Percentiles rank a stretch among this genome's conserved stretches.
phyloP scores from a whole-genome alignment of 2,888 invertebrate species.

The Sussaba pulchella region DNA sequence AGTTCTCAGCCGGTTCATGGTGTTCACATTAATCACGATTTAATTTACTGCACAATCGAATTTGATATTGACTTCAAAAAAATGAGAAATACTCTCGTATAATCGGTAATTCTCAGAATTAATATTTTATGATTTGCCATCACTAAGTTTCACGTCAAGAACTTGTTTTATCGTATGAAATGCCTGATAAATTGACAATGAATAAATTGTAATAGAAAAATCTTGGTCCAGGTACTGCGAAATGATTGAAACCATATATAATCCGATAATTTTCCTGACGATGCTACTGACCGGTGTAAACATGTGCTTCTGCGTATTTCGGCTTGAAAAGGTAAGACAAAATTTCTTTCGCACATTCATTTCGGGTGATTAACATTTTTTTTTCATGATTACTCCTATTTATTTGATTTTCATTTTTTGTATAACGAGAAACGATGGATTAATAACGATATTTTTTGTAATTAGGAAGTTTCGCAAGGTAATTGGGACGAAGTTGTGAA shows the following conservation, averaged over 20 bases:
- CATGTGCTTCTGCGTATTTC: constrained; percentile 64
- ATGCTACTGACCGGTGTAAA: constrained; percentile 61
- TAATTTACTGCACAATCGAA: too few relatives aligned
- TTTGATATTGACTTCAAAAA: background rate
- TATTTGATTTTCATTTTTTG: background rate
- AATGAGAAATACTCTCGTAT: background rate
- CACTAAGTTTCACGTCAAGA: too few relatives aligned
- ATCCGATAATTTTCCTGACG: constrained; percentile 63
- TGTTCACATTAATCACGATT: too few relatives aligned
- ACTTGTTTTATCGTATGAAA: too few relatives aligned
- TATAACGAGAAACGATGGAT: background rate
- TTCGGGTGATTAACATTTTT: too few relatives aligned
- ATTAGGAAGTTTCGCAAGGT: constrained; percentile 49
- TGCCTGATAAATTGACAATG: too few relatives aligned
- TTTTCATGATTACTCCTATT: too few relatives aligned
- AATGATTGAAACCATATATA: constrained; percentile 61
- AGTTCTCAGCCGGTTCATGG: too few relatives aligned
- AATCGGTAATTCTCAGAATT: background rate
- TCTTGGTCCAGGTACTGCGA: constrained; percentile 55
- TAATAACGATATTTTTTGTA: background rate
- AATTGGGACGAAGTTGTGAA: constrained; percentile 61
- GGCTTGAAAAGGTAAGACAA: constrained; percentile 57
- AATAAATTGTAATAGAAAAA: background rate
- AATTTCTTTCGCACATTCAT: too few relatives aligned
- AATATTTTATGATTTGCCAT: background rate